phyloP scores from a whole-genome alignment of 2,888 invertebrate species.

The Lumbricus terrestris region DNA sequence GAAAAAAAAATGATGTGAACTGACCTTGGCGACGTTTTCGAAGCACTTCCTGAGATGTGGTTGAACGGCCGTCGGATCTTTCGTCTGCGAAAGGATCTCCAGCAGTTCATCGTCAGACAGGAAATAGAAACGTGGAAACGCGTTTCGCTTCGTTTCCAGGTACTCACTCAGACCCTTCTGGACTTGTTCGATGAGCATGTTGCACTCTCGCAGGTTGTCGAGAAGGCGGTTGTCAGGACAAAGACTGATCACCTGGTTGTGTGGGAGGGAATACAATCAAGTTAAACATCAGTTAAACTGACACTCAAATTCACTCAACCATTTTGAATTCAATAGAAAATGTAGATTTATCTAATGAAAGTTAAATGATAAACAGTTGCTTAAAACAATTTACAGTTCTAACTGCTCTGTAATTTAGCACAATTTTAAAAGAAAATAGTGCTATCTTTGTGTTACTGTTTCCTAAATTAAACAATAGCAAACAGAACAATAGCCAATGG shows the following conservation, averaged over 20 bases:
- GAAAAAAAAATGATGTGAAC: not conserved
- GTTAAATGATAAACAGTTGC: not conserved
- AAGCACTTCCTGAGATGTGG: constrained; percentile 78
- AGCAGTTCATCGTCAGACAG: constrained; percentile 60
- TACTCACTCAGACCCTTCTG: constrained; percentile 61
- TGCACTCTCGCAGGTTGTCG: constrained; percentile 72
- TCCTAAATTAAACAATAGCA: too few species aligned
- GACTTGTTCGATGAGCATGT: constrained; percentile 63
- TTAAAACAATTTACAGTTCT: not conserved
- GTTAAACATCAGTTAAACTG: not conserved
- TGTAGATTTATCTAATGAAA: not conserved
- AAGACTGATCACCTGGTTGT: constrained; percentile 55
- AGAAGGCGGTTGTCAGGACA: constrained; percentile 63
- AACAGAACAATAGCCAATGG: not conserved
- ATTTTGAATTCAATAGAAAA: not conserved
- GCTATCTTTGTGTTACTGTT: too few species aligned
- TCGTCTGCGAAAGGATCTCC: constrained; percentile 61
- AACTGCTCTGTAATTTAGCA: not conserved
- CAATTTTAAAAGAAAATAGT: too few species aligned
- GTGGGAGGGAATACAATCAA: too few species aligned
- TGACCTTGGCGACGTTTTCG: constrained; percentile 71
- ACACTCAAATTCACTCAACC: not conserved
- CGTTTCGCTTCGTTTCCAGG: constrained; percentile 59
- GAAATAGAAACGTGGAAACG: constrained; percentile 64
- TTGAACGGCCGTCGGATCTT: constrained; percentile 61